Base-by-base conservation (phyloP, 2,113 vertebrate genomes). In the Poecilia latipinna region DNA sequence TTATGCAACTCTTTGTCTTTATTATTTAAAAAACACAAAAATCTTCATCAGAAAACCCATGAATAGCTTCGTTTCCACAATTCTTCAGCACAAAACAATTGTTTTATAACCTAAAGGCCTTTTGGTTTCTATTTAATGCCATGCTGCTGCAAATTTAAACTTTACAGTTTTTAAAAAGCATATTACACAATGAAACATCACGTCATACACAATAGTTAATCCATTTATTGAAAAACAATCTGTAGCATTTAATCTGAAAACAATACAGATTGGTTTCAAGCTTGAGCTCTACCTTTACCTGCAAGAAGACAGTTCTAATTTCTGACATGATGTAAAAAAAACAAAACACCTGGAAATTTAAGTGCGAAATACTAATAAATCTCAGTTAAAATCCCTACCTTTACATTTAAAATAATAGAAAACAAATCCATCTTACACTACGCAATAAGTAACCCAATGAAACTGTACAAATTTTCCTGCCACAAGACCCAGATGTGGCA, bases 141-240 rank as follows among this genome's bases (percentile, higher is more conserved):
- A 42, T 15, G 13, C 39, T 13, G 39, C 13, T 13, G 13, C 13
- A 42, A 37, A 35, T 35, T 35, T 8, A 35, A 35, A 42, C 12
- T 3, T 42, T 42, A 42, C 13, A 15, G 12, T 48, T 48, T 48
- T 48, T 2, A 7, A 19, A 79, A 86, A 74, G 69, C 75, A 62
- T 84, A 64, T 37, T 44, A 74, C 51, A 86, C 74, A 92, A 86
- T 83, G 71, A 63, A 63, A 85, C 82, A 88, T 75, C 72, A 90
- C 80, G 92, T 67, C 78, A 88, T 72, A 85, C 33, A 79, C 76
- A 61, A 57, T 60, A 72, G 85, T 89, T 91, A 86, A 86, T 82
- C 39, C 73, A 82, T 90, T 79, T 85, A 82, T 86, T 82, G 28
- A 32, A 75, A 74, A 79, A 44, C 73, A 76, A 74, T 62, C 69